Base-by-base conservation (phyloP, 2,797 vertebrate genomes). In the Merluccius polli region DNA sequence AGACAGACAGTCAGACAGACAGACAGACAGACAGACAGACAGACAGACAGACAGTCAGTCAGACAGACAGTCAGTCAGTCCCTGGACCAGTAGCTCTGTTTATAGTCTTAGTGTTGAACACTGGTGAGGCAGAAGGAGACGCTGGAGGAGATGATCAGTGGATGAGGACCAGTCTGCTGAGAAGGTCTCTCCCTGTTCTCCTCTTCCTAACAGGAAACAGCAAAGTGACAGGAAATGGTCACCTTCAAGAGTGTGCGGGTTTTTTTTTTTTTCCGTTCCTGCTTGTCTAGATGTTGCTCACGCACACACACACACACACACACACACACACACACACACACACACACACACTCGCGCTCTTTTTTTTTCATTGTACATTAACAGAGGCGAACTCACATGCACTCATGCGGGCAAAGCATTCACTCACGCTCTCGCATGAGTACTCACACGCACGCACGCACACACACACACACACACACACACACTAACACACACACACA, bases 241-340 rank as follows among this genome's bases (percentile, higher is more conserved):
- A 63, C 59, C 59, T 87, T 81, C 77, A n/a, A 65, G 82, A 65
- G 15, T 79, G 85, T 76, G 74, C 75, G 67, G 63, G 70, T 84
- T 68, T 77, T 67, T 35, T 83, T 72, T 80, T 79, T 82, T 80
- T 68, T 72, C 71, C 72, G 13, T 63, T 24, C 52, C 11, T 2
- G n/a, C 21, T 24, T 4, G 48, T 52, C 48, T n/a, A 59, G 18
- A 59, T 59, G 48, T 59, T 21, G 21, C 21, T 59, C 48, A n/a
- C 6, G 48, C 21, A 59, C 15, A 48, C 44, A 21, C 44, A 41
- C 38, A 41, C 15, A 29, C 31, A 16, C 52, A 67, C 75, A 69
- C 65, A 75, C 63, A 63, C 27, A 69, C 30, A 35, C 13, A 67
- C 29, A 27, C 31, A 71, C 8, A 8, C 35, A 73, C 16, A 65